phyloP scores from a whole-genome alignment of 2,113 vertebrate species.

The Lycocorax pyrrhopterus region DNA sequence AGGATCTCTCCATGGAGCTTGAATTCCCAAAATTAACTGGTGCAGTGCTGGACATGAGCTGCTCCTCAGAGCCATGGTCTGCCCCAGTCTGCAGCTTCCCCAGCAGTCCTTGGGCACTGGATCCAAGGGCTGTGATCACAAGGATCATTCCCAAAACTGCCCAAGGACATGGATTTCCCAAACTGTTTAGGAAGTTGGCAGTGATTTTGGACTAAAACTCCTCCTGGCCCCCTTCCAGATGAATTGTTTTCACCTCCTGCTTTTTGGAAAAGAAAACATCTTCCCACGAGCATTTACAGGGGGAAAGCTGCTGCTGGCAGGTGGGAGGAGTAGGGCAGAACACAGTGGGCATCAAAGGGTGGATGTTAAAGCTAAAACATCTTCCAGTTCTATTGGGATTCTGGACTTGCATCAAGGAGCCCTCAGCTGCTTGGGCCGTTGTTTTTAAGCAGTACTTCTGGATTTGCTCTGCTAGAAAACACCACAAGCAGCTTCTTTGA shows the following conservation, averaged over 20 bases:
- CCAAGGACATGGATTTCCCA: neutral
- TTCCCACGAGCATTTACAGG: neutral
- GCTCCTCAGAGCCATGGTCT: neutral
- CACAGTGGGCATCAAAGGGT: neutral
- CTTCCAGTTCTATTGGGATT: neutral
- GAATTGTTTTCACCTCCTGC: neutral
- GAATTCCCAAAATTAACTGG: neutral
- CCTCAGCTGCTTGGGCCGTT: neutral
- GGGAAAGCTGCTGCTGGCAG: neutral
- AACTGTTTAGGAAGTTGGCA: neutral
- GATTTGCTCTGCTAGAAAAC: neutral
- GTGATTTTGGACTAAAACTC: neutral
- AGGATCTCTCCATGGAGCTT: neutral
- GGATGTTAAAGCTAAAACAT: neutral
- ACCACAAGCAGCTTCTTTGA: neutral
- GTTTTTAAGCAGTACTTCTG: neutral
- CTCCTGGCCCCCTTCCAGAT: neutral
- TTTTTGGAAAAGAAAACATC: neutral
- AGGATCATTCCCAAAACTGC: neutral
- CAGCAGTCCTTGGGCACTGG: accelerated
- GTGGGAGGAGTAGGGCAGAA: neutral
- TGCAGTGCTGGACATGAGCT: accelerated
- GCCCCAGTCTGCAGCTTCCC: neutral
- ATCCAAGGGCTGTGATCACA: neutral
- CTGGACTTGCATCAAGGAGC: neutral